Conservation (phyloP, 2,797 vertebrate genomes). For the Peromyscus aztecus region DNA sequence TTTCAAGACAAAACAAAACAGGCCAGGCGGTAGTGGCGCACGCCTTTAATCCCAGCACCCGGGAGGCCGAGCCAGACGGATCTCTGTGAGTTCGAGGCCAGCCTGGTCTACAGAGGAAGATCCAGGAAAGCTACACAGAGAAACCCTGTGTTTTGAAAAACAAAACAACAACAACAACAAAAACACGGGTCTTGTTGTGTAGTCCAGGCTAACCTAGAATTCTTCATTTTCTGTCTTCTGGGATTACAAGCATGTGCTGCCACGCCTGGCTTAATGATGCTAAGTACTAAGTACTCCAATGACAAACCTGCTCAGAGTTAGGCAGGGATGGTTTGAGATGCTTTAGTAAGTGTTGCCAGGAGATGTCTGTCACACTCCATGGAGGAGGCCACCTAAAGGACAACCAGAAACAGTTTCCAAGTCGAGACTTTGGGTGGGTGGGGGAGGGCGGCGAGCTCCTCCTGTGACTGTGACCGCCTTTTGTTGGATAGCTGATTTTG, state of each 20-base stretch:
- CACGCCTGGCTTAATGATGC: background rate
- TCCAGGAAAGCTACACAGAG: too few relatives aligned
- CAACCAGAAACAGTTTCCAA: background rate
- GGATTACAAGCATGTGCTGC: background rate
- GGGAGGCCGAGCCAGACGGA: too few relatives aligned
- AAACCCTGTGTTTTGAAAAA: too few relatives aligned
- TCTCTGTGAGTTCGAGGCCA: too few relatives aligned
- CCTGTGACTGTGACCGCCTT: background rate
- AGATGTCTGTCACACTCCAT: background rate
- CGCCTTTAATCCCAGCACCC: too few relatives aligned
- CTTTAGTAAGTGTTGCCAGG: background rate
- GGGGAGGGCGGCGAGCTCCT: background rate
- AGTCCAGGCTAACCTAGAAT: background rate
- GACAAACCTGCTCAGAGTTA: background rate
- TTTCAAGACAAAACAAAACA: background rate
- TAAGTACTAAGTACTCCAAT: background rate
- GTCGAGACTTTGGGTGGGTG: background rate
- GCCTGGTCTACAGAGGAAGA: too few relatives aligned
- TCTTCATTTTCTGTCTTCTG: background rate
- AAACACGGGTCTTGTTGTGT: background rate
- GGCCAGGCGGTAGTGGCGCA: too few relatives aligned
- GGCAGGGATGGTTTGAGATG: background rate
- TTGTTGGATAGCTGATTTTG: conserved; percentile 20
- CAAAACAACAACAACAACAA: too few relatives aligned
- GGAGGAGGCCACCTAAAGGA: background rate